Percentiles rank a stretch among this genome's conserved stretches.
Evolutionary conservation across 2,797 vertebrate genomes (phyloP).

Genomic region (Simalia tracyae): DNA sequence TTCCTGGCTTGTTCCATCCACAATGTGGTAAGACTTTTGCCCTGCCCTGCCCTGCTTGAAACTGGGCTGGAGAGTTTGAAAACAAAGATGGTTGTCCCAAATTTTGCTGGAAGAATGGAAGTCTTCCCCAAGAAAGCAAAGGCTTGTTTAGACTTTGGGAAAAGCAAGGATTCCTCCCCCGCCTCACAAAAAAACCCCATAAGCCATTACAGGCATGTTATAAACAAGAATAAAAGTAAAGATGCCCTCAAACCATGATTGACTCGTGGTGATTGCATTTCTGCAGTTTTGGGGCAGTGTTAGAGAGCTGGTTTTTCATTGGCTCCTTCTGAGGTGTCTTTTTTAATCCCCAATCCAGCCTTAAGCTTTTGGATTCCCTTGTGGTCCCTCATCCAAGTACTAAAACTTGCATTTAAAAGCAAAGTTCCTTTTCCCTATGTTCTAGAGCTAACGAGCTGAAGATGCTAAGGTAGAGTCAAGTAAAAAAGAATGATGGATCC

Average conservation of each 20-base stretch:
- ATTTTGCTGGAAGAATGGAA: neutral
- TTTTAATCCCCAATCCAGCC: neutral
- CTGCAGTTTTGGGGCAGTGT: neutral
- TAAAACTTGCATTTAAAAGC: neutral
- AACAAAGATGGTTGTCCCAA: neutral
- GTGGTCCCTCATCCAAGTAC: neutral
- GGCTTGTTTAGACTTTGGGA: neutral
- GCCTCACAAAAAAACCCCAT: too few species aligned
- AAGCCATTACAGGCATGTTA: neutral
- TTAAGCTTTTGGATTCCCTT: neutral
- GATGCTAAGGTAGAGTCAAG: neutral
- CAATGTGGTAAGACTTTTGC: conserved; percentile 53
- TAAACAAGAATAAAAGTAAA: neutral
- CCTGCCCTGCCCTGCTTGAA: neutral
- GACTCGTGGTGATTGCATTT: neutral
- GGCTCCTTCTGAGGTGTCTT: neutral
- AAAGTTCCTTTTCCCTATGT: neutral
- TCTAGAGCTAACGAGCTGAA: neutral
- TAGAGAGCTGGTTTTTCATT: neutral
- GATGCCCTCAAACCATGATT: neutral
- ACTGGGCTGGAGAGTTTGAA: neutral
- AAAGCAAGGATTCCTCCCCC: neutral
- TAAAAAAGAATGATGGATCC: neutral
- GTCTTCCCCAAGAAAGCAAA: neutral
- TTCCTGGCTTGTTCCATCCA: conserved; percentile 75